A percentile compares a stretch with the other conserved stretches of the same genome.
These are phyloP conservation scores for Diadumene lineata DNA, from an alignment of 92 coral and sea anemone species.

Conservation along the genomic window DNA sequence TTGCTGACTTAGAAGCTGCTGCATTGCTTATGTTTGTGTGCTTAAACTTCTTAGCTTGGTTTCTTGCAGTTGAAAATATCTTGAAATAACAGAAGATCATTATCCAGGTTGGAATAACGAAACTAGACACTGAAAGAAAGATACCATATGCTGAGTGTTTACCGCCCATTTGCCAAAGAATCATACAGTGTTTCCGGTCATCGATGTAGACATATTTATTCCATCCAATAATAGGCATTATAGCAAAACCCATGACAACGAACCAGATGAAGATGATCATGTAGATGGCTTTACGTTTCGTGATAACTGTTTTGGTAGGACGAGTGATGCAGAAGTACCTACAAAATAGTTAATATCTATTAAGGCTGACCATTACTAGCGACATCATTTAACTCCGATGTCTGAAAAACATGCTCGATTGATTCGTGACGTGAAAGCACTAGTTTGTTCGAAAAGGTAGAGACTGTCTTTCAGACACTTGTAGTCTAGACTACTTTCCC, in stretches of 20 bases:
- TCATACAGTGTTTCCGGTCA: constrained; percentile 46
- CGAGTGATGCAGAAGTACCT: constrained; percentile 39
- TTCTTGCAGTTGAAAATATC: constrained; percentile 31
- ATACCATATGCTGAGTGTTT: constrained; percentile 32
- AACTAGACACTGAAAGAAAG: constrained; percentile 37
- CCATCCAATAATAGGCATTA: constrained; percentile 39
- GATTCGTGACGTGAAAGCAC: too few relatives aligned
- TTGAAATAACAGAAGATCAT: constrained; percentile 39
- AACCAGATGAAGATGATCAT: constrained; percentile 34
- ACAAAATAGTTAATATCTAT: too few relatives aligned
- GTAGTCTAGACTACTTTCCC: too few relatives aligned
- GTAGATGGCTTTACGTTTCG: constrained; percentile 25
- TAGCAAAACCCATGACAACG: constrained; percentile 12
- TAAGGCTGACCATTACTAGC: too few relatives aligned
- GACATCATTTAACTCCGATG: too few relatives aligned
- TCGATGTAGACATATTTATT: constrained; percentile 33
- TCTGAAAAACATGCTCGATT: too few relatives aligned
- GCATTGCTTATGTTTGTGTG: not conserved
- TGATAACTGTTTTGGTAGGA: constrained; percentile 34
- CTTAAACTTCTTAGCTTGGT: constrained; percentile 28
- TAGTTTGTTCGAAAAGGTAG: too few relatives aligned
- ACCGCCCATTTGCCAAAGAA: constrained; percentile 38
- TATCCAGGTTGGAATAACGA: constrained; percentile 37
- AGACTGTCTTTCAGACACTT: too few relatives aligned
- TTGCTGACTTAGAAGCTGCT: not conserved